A percentile compares a stretch with the other conserved stretches of the same genome.
Conservation (phyloP, 2,797 vertebrate genomes). For the Synaphobranchus kaupii region DNA sequence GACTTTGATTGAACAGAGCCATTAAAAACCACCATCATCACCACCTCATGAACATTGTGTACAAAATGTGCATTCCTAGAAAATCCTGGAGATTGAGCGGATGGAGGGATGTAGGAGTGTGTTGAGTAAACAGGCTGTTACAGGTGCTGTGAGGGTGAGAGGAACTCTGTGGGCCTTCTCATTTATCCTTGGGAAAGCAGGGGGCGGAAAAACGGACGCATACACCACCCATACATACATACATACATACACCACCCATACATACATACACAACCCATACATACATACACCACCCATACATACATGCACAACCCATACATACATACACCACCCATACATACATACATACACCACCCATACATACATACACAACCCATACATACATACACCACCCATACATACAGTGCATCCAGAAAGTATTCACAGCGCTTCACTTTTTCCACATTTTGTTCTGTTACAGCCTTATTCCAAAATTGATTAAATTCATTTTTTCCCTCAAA, state of each 20-base stretch:
- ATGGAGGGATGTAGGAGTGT: background rate
- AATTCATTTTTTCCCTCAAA: too few relatives aligned
- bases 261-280: too few relatives aligned
- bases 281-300: background rate
- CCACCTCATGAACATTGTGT: background rate
- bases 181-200: background rate
- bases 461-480: too few relatives aligned
- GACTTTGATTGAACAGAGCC: background rate
- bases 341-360: background rate
- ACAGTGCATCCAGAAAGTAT: too few relatives aligned
- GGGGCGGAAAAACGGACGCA: background rate
- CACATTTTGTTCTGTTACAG: too few relatives aligned
- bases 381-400: background rate
- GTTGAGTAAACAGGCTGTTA: background rate
- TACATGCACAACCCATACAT: too few relatives aligned
- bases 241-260: background rate
- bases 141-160: background rate
- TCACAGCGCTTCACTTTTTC: too few relatives aligned
- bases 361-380: background rate
- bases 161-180: background rate
- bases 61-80: background rate
- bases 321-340: too few relatives aligned
- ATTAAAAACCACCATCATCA: background rate
- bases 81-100: background rate
- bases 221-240: background rate